Evolutionary conservation across 2,797 vertebrate species (phyloP).

Genomic region (Amblyopsis hoosieri): DNA sequence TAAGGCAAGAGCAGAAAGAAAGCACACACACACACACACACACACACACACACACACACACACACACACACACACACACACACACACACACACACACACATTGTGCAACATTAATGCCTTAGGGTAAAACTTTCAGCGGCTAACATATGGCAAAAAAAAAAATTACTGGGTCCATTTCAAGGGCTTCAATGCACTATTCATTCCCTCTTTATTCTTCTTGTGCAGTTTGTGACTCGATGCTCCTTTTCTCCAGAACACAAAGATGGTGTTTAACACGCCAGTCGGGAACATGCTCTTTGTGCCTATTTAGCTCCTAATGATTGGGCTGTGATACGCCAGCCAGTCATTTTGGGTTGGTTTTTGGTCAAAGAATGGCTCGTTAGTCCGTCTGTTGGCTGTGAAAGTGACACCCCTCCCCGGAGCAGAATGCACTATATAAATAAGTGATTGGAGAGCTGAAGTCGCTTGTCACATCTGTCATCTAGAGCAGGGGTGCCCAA

Average conservation of each 20-base stretch:
- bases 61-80: conserved; percentile 21
- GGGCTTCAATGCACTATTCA: conserved; percentile 6
- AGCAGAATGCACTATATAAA: conserved; percentile 15
- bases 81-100: conserved; percentile 12
- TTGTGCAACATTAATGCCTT: neutral
- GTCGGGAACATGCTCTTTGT: neutral
- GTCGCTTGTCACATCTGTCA: conserved; percentile 7
- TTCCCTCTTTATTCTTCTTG: neutral
- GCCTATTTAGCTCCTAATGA: conserved; percentile 22
- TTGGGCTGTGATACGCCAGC: conserved; percentile 32
- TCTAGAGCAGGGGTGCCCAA: neutral
- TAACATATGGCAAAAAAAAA: neutral
- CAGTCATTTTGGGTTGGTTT: conserved; percentile 28
- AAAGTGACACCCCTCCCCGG: conserved; percentile 27
- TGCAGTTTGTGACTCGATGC: neutral
- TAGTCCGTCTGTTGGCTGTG: conserved; percentile 1
- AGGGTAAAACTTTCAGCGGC: conserved; percentile 3
- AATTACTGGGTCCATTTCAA: conserved; percentile 22
- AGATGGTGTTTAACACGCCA: neutral
- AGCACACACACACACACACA: conserved; percentile 23
- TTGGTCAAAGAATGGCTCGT: conserved; percentile 14
- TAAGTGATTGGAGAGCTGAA: conserved; percentile 13
- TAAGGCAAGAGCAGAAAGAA: conserved; percentile 36
- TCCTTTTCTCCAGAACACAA: neutral
- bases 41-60: conserved; percentile 22